Conservation (phyloP, 2,113 vertebrate species). For the Oriolus oriolus region DNA sequence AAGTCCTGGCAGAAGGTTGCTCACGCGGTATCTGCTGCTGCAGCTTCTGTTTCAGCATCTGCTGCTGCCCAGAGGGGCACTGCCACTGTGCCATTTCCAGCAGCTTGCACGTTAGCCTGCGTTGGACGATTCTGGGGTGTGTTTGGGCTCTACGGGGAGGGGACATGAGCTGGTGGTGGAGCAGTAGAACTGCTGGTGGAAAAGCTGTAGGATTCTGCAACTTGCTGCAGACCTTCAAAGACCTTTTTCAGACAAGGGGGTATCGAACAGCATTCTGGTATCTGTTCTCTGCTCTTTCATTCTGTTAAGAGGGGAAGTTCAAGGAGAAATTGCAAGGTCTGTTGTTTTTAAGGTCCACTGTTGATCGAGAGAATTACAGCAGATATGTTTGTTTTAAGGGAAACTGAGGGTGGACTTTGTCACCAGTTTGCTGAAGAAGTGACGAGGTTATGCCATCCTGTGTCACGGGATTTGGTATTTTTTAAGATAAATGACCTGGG, state of each 20-base stretch:
- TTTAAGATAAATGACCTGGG: not conserved
- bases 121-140: not conserved
- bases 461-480: not conserved
- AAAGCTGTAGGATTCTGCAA: not conserved
- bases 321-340: not conserved
- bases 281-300: not conserved
- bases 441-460: not conserved
- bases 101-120: rapidly evolving
- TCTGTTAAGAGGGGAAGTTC: not conserved
- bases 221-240: not conserved
- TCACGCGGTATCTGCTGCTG: not conserved
- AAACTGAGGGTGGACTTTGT: not conserved
- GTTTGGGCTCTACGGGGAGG: not conserved
- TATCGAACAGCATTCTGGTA: not conserved
- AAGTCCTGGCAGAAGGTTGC: not conserved
- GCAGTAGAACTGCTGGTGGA: not conserved
- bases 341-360: not conserved
- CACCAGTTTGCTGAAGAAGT: not conserved
- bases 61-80: not conserved
- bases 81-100: not conserved
- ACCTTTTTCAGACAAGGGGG: not conserved
- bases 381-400: not conserved
- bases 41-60: not conserved
- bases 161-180: not conserved
- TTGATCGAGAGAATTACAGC: not conserved